These are phyloP conservation scores for Dermolepida albohirtum DNA, from an alignment of 2,888 invertebrate genomes.

Conservation along the genomic window DNA sequence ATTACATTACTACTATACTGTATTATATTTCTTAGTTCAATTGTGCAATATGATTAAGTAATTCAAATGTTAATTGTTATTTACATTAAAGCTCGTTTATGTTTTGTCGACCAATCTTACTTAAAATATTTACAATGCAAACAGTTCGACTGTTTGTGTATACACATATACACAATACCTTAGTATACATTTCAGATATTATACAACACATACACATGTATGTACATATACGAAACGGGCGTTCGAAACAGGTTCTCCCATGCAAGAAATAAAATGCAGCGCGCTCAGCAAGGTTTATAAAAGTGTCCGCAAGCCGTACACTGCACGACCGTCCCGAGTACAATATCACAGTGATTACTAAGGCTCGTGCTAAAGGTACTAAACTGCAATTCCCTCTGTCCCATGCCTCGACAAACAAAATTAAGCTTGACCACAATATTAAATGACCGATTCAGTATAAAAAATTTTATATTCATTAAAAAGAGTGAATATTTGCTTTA, in stretches of 20 bases:
- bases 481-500: too few relatives aligned
- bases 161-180: conserved; percentile 23
- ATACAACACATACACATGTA: conserved; percentile 9
- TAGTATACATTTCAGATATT: conserved; percentile 30
- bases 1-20: conserved; percentile 18
- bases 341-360: conserved; percentile 60
- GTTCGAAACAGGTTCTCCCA: conserved; percentile 39
- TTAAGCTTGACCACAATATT: conserved; percentile 25
- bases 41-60: conserved; percentile 38
- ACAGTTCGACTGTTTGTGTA: conserved; percentile 28
- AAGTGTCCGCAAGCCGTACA: conserved; percentile 51
- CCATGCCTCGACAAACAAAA: conserved; percentile 41
- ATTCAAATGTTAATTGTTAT: conserved; percentile 39
- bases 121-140: conserved; percentile 41
- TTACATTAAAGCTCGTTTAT: conserved; percentile 37
- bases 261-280: conserved; percentile 41
- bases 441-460: too few relatives aligned
- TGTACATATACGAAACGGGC: conserved; percentile 10
- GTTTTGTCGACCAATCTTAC: conserved; percentile 38
- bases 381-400: conserved; percentile 52
- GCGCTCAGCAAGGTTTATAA: conserved; percentile 47
- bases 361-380: conserved; percentile 57
- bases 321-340: conserved; percentile 52
- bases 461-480: too few relatives aligned
- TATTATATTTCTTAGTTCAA: conserved; percentile 30